Evolutionary conservation across 2,888 invertebrate species (phyloP), one percentile per base, ranked within the genome.

Genomic region (Spodoptera exigua): DNA sequence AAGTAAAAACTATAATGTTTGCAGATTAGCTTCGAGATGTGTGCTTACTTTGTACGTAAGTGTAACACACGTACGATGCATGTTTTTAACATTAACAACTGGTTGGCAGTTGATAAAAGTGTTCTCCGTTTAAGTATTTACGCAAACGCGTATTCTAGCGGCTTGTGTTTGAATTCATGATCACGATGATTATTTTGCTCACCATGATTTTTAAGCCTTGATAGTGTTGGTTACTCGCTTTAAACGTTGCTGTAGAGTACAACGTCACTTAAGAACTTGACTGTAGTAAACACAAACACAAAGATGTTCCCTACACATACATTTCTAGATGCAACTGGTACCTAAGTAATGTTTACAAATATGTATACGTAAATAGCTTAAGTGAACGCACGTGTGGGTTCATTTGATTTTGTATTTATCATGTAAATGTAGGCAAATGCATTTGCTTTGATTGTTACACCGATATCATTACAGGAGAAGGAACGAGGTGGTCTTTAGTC

Each of bases 1-100:
- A 77, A 75, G 80, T 80, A 83, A 83, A 85, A 87, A 87, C 80
- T 75, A 69, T 72, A 74, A 79, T 78, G 78, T 72, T 80, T 78
- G 71, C 80, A 82, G 80, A 86, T 86, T 83, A 83, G 39, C 54
- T 49, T 72, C 74, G 57, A 49, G 63, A 68, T 68, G 59, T 56
- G 65, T 47, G 56, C 61, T 52, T 46, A 55, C 54, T 36, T 53
- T 59, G 45, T 36, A 47, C 36, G 36, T 60, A 65, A 61, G 53
- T 70, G 45, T 59, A 61, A 52, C 55, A 46, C 43, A 14, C 37
- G 49, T 59, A 61, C 61, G 52, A 16, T 35, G 68, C 47, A 41
- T 61, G 49, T 59, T 56, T 11, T 32, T 7, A 43, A 48, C 48
- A 61, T 52, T 52, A 39, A 48, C 41, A 45, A 67, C 43, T 55